A percentile compares a stretch with the other conserved stretches of the same genome.
phyloP scores from a whole-genome alignment of 2,888 invertebrate genomes.

The Noctua fimbriata region DNA sequence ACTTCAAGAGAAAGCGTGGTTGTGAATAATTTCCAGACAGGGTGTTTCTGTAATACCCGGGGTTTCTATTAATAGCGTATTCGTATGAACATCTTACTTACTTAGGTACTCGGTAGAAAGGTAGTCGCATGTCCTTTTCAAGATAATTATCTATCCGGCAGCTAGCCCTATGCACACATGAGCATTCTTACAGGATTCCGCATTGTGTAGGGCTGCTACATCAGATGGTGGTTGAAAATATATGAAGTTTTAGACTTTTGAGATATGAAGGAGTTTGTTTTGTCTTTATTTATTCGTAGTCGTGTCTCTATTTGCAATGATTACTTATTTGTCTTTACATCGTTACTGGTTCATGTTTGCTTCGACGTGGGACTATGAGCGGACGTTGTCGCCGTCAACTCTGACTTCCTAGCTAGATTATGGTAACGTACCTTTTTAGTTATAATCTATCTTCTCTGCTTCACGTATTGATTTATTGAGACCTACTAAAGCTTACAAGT shows the following conservation, averaged over 20 bases:
- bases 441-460: no score
- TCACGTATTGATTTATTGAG: no score
- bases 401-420: no score
- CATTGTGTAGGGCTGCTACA: conserved; percentile 39
- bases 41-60: conserved; percentile 34
- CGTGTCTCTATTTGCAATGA: not conserved
- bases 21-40: conserved; percentile 24
- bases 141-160: conserved; percentile 64
- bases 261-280: not conserved
- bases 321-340: not conserved
- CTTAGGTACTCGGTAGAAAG: conserved; percentile 55
- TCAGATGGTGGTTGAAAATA: not conserved
- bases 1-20: conserved; percentile 15
- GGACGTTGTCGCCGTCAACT: no score
- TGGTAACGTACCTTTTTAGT: no score
- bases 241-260: not conserved
- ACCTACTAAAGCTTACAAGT: no score
- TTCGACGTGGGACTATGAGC: not conserved
- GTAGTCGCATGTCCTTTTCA: conserved; percentile 58
- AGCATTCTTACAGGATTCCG: conserved; percentile 64
- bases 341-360: not conserved
- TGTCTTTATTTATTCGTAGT: not conserved
- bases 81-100: conserved; percentile 54
- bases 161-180: conserved; percentile 44
- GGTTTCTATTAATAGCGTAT: conserved; percentile 55